A percentile compares a stretch with the other conserved stretches of the same genome.
These are phyloP conservation scores for Nesoenas mayeri DNA, from an alignment of 2,113 vertebrate species.

Conservation along the genomic window DNA sequence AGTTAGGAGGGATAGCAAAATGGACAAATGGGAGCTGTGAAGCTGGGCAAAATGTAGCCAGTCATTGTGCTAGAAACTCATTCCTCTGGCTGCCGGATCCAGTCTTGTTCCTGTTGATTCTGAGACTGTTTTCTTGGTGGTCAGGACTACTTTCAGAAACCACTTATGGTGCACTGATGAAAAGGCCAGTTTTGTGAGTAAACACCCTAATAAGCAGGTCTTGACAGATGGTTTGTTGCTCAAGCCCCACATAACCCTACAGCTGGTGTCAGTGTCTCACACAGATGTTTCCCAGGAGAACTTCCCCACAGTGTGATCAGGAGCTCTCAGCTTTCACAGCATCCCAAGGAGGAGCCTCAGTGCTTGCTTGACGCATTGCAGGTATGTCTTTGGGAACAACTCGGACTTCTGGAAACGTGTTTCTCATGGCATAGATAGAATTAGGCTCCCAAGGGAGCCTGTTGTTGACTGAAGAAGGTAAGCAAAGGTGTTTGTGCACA, in stretches of 20 bases:
- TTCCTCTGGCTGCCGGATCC: neutral
- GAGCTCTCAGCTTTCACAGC: neutral
- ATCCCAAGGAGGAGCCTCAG: neutral
- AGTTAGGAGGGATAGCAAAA: neutral
- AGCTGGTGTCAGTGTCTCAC: neutral
- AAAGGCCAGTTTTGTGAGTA: conserved; percentile 34
- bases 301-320: accelerated
- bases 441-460: neutral
- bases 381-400: neutral
- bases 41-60: neutral
- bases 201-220: conserved; percentile 35
- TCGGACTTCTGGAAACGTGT: neutral
- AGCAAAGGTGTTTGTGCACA: neutral
- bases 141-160: conserved; percentile 10
- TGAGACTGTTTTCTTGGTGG: neutral
- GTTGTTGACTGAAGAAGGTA: neutral
- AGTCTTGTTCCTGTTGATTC: neutral
- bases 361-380: accelerated
- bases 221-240: conserved; percentile 45
- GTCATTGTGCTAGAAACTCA: neutral
- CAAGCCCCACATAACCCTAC: neutral
- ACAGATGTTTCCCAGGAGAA: conserved; percentile 20
- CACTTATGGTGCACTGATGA: neutral
- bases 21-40: neutral
- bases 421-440: neutral